phyloP scores from a whole-genome alignment of 2,888 invertebrate species.

The Drosophila helvetica region DNA sequence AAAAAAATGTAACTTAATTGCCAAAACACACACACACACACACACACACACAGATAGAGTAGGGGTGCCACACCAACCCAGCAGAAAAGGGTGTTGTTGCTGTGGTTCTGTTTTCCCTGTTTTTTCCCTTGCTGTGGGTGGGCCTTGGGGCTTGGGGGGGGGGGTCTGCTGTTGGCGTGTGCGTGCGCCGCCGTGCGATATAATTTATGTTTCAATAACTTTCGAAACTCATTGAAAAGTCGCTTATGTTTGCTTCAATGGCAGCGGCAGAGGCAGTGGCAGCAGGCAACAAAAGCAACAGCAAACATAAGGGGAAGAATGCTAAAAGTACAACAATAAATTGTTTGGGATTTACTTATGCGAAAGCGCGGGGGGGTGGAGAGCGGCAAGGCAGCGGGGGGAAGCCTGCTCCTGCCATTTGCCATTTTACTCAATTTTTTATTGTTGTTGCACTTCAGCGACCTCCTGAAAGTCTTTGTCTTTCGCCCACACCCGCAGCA shows the following conservation, averaged over 20 bases:
- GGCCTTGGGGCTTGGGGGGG: not conserved
- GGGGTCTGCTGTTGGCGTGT: slow-evolving; percentile 68
- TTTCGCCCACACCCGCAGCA: slow-evolving; percentile 37
- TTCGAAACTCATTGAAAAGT: slow-evolving; percentile 77
- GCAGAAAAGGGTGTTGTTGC: slow-evolving; percentile 54
- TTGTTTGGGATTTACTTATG: slow-evolving; percentile 75
- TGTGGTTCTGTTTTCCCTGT: slow-evolving; percentile 46
- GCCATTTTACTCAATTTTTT: slow-evolving; percentile 77
- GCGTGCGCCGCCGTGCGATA: slow-evolving; percentile 71
- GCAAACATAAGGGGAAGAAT: slow-evolving; percentile 65
- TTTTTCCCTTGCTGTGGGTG: slow-evolving; percentile 1
- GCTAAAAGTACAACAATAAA: slow-evolving; percentile 77
- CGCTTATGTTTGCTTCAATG: slow-evolving; percentile 77
- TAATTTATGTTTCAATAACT: slow-evolving; percentile 77
- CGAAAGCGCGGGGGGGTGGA: slow-evolving; percentile 14
- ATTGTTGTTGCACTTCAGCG: slow-evolving; percentile 77
- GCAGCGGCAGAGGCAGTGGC: slow-evolving; percentile 57
- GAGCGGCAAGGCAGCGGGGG: not conserved
- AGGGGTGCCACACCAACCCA: slow-evolving; percentile 12
- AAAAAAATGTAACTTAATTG: slow-evolving; percentile 75
- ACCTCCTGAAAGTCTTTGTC: slow-evolving; percentile 63
- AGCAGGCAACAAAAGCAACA: slow-evolving; percentile 54
- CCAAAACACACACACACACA: slow-evolving; percentile 60
- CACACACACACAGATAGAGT: slow-evolving; percentile 46
- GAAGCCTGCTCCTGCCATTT: slow-evolving; percentile 61